A percentile compares a stretch with the other conserved stretches of the same genome.
These are phyloP conservation scores for Esperia sulphurella DNA, from an alignment of 2,888 invertebrate species.

Conservation along the genomic window DNA sequence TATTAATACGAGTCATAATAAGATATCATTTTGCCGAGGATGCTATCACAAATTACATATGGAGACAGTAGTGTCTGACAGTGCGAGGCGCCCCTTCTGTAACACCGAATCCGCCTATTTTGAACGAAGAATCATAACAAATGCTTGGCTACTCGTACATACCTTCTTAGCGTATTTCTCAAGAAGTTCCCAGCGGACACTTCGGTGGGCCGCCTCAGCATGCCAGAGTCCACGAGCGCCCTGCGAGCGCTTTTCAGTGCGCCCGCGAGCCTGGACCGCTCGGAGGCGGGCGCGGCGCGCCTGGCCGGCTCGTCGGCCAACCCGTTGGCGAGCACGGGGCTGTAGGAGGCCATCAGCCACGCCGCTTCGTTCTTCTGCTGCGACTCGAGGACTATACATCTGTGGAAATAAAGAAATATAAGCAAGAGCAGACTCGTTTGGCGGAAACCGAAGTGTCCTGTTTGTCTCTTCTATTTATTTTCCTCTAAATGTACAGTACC, in stretches of 20 bases:
- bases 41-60: too few relatives aligned
- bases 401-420: constrained; percentile 32
- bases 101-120: too few relatives aligned
- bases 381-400: constrained; percentile 96
- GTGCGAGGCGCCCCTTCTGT: too few relatives aligned
- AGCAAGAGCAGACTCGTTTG: too few relatives aligned
- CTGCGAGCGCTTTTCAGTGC: constrained; percentile 91
- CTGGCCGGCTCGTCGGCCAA: constrained; percentile 83
- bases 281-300: constrained; percentile 88
- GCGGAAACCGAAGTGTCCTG: too few relatives aligned
- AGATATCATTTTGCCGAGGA: too few relatives aligned
- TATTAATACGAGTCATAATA: too few relatives aligned
- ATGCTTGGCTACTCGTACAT: too few relatives aligned
- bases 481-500: too few relatives aligned
- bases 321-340: constrained; percentile 90
- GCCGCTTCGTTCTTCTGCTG: constrained; percentile 94
- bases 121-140: too few relatives aligned
- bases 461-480: too few relatives aligned
- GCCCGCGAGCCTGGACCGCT: constrained; percentile 91
- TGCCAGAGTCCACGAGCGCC: constrained; percentile 89
- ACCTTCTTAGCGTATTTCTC: constrained; percentile 91
- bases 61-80: too few relatives aligned
- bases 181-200: constrained; percentile 89
- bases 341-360: constrained; percentile 94
- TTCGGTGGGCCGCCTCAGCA: constrained; percentile 90